Evolutionary conservation across 2,113 vertebrate genomes (phyloP), one percentile per base, ranked within the genome.

Genomic region (Aspiorhynchus laticeps): DNA sequence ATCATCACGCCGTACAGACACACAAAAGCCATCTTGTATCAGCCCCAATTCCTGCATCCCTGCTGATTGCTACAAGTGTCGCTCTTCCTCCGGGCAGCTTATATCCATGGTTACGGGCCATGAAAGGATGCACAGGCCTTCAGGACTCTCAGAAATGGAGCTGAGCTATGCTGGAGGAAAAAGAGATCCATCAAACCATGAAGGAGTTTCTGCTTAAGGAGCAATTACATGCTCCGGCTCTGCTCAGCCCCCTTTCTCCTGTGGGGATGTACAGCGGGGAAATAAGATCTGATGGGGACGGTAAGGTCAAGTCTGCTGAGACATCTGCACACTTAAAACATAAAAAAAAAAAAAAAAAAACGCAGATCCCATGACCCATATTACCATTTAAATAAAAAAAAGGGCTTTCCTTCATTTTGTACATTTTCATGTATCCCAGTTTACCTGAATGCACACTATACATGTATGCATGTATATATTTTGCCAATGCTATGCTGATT

Each of bases 41-140:
- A 71, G 28, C n/a, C 38, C 43, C 28, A 21, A 83, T 83, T 33
- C 81, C 63, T 71, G 81, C 41, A 65, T 65, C 38, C 80, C 80
- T 82, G 59, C 80, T 63, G 56, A 80, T n/a, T 63, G 41, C 74
- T 76, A 78, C 76, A 53, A 53, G 76, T 78, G 76, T 15, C 48
- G 3, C 76, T 69, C 41, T 51, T 83, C 63, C 43, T 71, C 63
- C 43, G 63, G 80, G 41, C 80, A 71, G 43, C 63, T 83, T 33
- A 83, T 83, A 83, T 83, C 80, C 81, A 83, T 83, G 81, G 81
- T 83, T 83, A 69, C 26, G 21, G 65, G 81, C 63, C 63, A 71
- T 14, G 28, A 83, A 71, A 36, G 81, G 41, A 83, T 51, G 81
- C 43, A 9, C 81, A 71, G 43, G 65, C 43, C 63, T 10, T 46